Evolutionary conservation across 2,888 invertebrate species (phyloP).

Genomic region (Aleiodes testaceus): DNA sequence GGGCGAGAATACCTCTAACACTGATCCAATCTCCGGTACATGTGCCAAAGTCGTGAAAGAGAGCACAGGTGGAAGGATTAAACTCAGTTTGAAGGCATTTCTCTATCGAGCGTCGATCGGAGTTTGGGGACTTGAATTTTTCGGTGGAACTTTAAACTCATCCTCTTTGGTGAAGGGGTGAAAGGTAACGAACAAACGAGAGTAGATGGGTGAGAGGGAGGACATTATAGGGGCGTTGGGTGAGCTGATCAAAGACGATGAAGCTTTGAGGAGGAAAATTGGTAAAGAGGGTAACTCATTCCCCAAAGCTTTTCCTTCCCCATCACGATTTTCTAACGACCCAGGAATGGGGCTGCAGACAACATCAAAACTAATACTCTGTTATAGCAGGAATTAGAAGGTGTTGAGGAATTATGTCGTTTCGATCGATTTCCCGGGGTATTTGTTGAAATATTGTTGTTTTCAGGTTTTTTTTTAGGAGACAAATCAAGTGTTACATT

Average conservation of each 20-base stretch:
- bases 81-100: slow-evolving; percentile 24
- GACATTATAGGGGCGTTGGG: slow-evolving; percentile 68
- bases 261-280: slow-evolving; percentile 71
- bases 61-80: slow-evolving; percentile 27
- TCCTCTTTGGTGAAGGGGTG: slow-evolving; percentile 1
- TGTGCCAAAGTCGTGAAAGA: background rate
- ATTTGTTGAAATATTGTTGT: too few species aligned
- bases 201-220: slow-evolving; percentile 39
- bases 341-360: slow-evolving; percentile 51
- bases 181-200: slow-evolving; percentile 34
- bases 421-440: slow-evolving; percentile 14
- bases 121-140: slow-evolving; percentile 18
- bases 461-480: background rate
- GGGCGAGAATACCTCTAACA: slow-evolving; percentile 21
- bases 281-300: slow-evolving; percentile 65
- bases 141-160: background rate
- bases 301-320: slow-evolving; percentile 37
- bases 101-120: slow-evolving; percentile 33
- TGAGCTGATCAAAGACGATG: slow-evolving; percentile 71
- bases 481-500: slow-evolving; percentile 2
- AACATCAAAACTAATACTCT: slow-evolving; percentile 68
- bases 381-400: slow-evolving; percentile 67
- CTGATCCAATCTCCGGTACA: slow-evolving; percentile 27
- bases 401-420: slow-evolving; percentile 67
- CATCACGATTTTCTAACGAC: slow-evolving; percentile 37